Evolutionary conservation across 1,140 invertebrate species (phyloP), one percentile per base, ranked within the genome.

Genomic region (Andricus grossulariae): DNA sequence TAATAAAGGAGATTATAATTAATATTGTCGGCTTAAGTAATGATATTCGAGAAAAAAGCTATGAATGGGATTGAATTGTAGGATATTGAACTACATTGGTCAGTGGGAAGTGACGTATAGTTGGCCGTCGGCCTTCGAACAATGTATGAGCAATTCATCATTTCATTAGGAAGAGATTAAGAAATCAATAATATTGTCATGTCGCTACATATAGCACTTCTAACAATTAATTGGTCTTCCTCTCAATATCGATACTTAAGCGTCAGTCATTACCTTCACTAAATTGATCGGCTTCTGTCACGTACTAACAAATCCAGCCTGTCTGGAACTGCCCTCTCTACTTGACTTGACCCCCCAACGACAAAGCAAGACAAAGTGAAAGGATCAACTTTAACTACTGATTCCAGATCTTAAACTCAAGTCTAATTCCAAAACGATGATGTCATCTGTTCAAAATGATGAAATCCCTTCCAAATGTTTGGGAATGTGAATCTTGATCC

Each of bases 111-210:
- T n/a, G 32, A 32, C n/a, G 32, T 16, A 32, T 18, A 32, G 32
- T 32, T 81, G 76, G 75, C 82, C 50, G 78, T 78, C 73, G 76
- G 73, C 54, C 76, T 74, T 66, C 55, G 74, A 73, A 81, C 79
- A 82, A 85, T 85, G 78, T 71, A 32, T 32, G 25, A 79, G 82
- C 79, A 80, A 84, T 86, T 85, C 79, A 85, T 87, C 86, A 86
- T 86, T 84, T 81, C 76, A 82, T 86, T 85, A 84, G 79, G 75
- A 83, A 83, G 74, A 84, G 79, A 84, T 85, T 85, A 80, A 84
- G 81, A 85, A 83, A 85, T 85, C 82, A 87, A 87, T 87, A 83
- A 78, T 77, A 74, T 76, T 80, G 52, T 51, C 39, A 74, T 75
- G 66, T 71, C 50, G 71, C 25, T 75, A 52, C 57, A 66, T 39